Evolutionary conservation across 2,113 vertebrate species (phyloP), one percentile per base, ranked within the genome.

Genomic region (Pao palembangensis): DNA sequence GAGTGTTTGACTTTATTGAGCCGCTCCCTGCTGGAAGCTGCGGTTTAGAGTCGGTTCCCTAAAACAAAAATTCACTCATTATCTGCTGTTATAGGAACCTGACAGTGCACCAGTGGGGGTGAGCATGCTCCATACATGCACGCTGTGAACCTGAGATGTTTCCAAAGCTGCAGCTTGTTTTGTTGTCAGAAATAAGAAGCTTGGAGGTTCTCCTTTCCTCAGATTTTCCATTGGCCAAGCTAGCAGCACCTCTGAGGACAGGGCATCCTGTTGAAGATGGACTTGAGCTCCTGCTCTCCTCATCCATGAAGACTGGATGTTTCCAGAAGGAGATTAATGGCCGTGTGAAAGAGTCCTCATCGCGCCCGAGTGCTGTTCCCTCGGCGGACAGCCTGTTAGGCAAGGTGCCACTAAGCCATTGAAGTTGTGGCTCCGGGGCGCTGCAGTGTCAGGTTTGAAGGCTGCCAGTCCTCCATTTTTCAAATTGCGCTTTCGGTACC

Each of bases 341-440:
- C 64, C 68, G 63, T 57, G 67, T 63, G 57, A 73, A 76, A 73
- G 48, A 21, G 44, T 73, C 55, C 69, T 75, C 56, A 70, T 62
- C 51, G 68, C 20, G 18, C 62, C 51, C 52, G 61, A 73, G 55
- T 57, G 61, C 46, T 52, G 21, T 53, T 64, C 44, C 64, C 56
- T 34, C 61, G 42, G 67, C 73, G 25, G 55, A 71, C 38, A 53
- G 61, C 23, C 57, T 62, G 49, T 67, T 48, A 28, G 70, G 49
- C 31, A 21, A 54, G 59, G 8, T 47, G 42, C 64, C 28, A 14
- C 58, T 43, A 65, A 55, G 55, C 51, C 52, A 57, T 34, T 19
- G 44, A 20, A 56, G 19, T 28, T 41, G 51, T 47, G 50, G 58
- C 58, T 8, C 47, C 28, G 46, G 25, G 17, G 25, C 46, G 51